Base-by-base conservation (phyloP, 2,888 invertebrate genomes). In the Lasioglossum marginatum region DNA sequence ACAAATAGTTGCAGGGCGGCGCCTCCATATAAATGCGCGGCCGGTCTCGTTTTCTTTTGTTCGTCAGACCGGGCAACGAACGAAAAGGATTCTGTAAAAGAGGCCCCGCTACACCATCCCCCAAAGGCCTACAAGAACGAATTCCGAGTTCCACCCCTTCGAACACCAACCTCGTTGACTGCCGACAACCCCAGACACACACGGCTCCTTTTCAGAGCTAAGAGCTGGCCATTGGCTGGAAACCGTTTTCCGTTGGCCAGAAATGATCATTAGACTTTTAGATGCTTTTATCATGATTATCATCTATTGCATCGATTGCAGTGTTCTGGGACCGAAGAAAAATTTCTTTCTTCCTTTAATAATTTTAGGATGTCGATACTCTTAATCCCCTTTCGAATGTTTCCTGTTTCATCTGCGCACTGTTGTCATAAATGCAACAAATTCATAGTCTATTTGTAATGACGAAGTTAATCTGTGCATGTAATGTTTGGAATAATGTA, bases 1-100 rank as follows among this genome's bases (percentile, higher is more conserved):
- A 94, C 94, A 94, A 94, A 94, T 94, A 94, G 94, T 94, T 94
- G 91, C 93, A 92, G 94, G 94, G 94, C 94, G 94, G 93, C 90
- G 91, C 91, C 92, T 91, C 89, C 88, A 90, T 90, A 90, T 91
- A 91, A 91, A 91, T 90, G 90, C 90, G 90, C 82, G 85, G 45
- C 74, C 75, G 87, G 77, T 63, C 75, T 78, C 83, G 77, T 82
- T 81, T 79, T 75, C 89, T 91, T 92, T 92, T 92, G 93, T 92
- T 85, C 90, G 88, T 23, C 73, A 82, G 82, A 89, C 88, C 86
- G 83, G 87, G 90, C 89, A 75, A 83, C 82, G 87, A 73, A 19
- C 80, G 84, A 82, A 91, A 91, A 91, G 91, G 90, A 92, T 86
- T 85, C 78, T 82, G 45, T 70, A 81, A 80, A 74, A 85, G 76